Percentiles rank a stretch among this genome's conserved stretches.
These are phyloP conservation scores for Nudaria mundana DNA, from an alignment of 2,888 invertebrate genomes.

Conservation along the genomic window DNA sequence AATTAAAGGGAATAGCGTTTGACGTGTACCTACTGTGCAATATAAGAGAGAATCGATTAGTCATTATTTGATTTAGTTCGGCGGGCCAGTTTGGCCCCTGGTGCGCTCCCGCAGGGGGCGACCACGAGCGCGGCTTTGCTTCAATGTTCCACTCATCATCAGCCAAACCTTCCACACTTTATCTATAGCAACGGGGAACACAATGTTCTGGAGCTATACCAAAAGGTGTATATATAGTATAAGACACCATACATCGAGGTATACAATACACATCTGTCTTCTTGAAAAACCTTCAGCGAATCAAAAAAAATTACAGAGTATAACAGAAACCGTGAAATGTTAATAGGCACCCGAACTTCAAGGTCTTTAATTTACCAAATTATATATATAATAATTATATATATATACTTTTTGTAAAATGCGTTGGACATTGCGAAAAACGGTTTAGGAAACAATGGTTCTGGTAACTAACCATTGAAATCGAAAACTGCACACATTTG, in stretches of 20 bases:
- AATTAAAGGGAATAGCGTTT: constrained; percentile 77
- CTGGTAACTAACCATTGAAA: constrained; percentile 49
- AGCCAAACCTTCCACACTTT: constrained; percentile 74
- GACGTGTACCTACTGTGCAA: constrained; percentile 82
- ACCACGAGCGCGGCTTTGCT: constrained; percentile 63
- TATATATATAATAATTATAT: too few species aligned
- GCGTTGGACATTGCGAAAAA: too few species aligned
- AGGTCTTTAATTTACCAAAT: too few species aligned
- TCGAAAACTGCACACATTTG: constrained; percentile 58
- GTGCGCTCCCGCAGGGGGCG: constrained; percentile 68
- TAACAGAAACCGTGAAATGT: too few species aligned
- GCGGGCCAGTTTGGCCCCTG: constrained; percentile 67
- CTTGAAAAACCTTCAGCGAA: too few species aligned
- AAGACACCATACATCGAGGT: too few species aligned
- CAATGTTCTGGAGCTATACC: constrained; percentile 38
- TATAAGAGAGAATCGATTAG: constrained; percentile 79
- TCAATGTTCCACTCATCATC: constrained; percentile 66
- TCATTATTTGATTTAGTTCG: constrained; percentile 82
- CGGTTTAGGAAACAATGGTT: constrained; percentile 42
- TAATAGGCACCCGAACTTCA: too few species aligned
- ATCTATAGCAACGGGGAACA: constrained; percentile 60
- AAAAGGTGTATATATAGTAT: too few species aligned
- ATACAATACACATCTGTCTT: too few species aligned
- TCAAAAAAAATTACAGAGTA: too few species aligned
- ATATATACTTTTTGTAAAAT: too few species aligned